Evolutionary conservation across 2,888 invertebrate genomes (phyloP), one percentile per base, ranked within the genome.

Genomic region (Dolichomitus sp.): DNA sequence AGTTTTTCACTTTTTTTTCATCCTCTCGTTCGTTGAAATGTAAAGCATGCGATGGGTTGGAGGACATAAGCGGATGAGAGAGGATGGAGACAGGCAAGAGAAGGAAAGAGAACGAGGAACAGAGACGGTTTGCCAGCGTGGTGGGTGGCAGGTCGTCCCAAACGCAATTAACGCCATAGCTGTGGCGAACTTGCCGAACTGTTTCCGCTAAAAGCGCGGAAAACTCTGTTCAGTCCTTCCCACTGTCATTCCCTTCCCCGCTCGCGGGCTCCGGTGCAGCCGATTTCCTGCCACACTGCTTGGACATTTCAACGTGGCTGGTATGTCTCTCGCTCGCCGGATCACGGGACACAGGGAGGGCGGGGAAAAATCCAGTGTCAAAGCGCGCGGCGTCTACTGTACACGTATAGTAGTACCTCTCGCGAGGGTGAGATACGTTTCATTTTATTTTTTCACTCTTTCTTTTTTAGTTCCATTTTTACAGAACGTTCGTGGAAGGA

Each of bases 131-230:
- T 70, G 70, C 69, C 66, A 65, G 66, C 72, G 50, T 30, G 68
- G 72, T 66, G 48, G 68, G 61, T 37, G 73, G 61, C 66, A 59
- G 45, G 63, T 81, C 81, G 83, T 84, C 74, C 69, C 81, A 78
- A 84, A 84, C 75, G 83, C 83, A 84, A 84, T 84, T 84, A 84
- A 81, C 83, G 78, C 83, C 78, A 84, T 78, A 75, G 83, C 72
- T 76, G 83, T 57, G 83, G 80, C 83, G 80, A 81, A 78, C 73
- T 84, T 81, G 83, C 83, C 81, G 68, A 84, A 84, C 78, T 84
- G 83, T 84, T 84, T 84, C 83, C 33, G 61, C 74, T 84, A 79
- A 81, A 84, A 84, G 81, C 81, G 74, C 59, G 78, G 78, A 81
- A 84, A 84, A 81, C 80, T 81, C 83, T 81, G 74, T 61, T 40